Conservation (phyloP, 2,113 vertebrate genomes). For the Athene noctua region DNA sequence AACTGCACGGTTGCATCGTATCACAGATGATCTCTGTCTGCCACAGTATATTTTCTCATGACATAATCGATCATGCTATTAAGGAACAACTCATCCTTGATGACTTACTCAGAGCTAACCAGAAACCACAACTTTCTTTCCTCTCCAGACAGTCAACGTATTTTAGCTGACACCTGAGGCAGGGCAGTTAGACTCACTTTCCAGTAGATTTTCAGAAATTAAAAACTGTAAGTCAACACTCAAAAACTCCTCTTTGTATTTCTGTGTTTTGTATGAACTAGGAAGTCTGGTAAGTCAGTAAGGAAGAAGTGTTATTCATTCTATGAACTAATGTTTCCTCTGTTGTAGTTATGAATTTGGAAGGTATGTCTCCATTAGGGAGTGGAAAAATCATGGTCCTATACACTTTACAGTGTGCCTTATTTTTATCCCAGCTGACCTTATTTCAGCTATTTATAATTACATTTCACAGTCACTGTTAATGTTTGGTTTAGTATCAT, state of each 20-base stretch:
- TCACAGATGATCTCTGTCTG: background rate
- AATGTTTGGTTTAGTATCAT: background rate
- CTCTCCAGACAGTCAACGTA: background rate
- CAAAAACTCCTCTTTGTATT: background rate
- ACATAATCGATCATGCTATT: background rate
- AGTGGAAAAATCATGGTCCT: background rate
- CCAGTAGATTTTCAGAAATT: background rate
- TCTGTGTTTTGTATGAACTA: background rate
- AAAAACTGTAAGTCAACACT: background rate
- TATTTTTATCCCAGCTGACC: background rate
- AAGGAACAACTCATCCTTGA: slow-evolving; percentile 22
- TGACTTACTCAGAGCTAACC: background rate
- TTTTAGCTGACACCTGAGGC: background rate
- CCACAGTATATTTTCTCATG: background rate
- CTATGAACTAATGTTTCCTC: background rate
- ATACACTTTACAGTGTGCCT: background rate
- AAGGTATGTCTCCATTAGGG: background rate
- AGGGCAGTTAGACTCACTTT: background rate
- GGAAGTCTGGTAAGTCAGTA: background rate
- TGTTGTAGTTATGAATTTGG: background rate
- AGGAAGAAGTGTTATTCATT: background rate
- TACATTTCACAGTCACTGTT: background rate
- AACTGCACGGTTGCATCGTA: background rate
- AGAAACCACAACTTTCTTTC: slow-evolving; percentile 23
- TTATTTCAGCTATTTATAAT: background rate